phyloP scores from a whole-genome alignment of 2,113 vertebrate genomes.

The Alligator mississippiensis region DNA sequence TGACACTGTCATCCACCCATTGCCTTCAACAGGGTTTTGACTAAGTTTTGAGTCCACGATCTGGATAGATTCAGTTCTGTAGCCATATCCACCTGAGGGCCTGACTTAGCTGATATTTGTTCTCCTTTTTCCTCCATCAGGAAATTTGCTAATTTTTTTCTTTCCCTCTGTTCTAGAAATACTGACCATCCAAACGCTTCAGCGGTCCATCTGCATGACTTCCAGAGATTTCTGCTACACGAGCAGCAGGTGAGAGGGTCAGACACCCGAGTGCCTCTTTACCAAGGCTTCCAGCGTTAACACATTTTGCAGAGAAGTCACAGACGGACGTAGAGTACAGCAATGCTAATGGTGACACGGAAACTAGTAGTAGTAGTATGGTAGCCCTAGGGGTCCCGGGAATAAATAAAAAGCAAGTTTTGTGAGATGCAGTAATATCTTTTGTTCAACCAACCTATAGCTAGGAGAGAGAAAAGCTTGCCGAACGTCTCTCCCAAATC shows the following conservation, averaged over 20 bases:
- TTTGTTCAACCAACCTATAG: no score
- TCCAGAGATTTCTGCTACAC: conserved; percentile 92
- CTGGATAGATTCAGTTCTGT: not conserved
- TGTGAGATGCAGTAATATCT: no score
- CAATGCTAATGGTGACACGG: not conserved
- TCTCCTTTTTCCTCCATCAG: not conserved
- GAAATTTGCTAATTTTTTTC: not conserved
- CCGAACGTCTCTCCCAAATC: no score
- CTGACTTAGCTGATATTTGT: not conserved
- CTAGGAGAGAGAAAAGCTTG: no score
- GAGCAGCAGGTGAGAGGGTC: conserved; percentile 88
- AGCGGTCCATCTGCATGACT: conserved; percentile 90
- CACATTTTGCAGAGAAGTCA: not conserved
- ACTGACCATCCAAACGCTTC: conserved; percentile 92
- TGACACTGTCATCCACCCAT: not conserved
- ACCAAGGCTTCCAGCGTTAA: not conserved
- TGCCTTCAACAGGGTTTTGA: not conserved
- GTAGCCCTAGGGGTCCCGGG: no score
- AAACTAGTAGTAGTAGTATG: not conserved
- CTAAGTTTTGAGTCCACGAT: not conserved
- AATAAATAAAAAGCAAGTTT: no score
- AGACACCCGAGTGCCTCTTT: not conserved
- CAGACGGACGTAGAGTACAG: not conserved
- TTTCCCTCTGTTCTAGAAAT: conserved; percentile 80
- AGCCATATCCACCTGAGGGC: no score